Percentiles rank a stretch among this genome's conserved stretches.
phyloP scores from a whole-genome alignment of 2,797 vertebrate genomes.

The Smutsia gigantea region DNA sequence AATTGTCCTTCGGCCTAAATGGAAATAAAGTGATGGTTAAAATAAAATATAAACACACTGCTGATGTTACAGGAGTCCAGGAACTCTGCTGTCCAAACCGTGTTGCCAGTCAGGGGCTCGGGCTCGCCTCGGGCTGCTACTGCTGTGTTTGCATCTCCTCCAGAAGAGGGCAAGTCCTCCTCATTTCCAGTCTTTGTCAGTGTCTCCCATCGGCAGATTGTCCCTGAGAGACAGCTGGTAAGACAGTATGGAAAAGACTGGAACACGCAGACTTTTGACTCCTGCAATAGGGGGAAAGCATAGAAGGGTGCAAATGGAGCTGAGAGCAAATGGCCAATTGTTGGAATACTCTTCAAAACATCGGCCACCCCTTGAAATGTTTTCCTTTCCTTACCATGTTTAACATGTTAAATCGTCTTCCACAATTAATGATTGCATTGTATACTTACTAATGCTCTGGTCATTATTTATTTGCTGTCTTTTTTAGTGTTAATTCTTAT shows the following conservation, averaged over 20 bases:
- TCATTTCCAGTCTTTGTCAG: neutral
- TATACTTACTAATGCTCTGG: neutral
- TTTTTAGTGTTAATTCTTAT: slow-evolving; percentile 4
- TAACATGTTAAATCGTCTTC: neutral
- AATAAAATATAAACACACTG: slow-evolving; percentile 4
- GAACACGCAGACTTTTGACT: neutral
- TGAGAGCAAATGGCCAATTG: neutral
- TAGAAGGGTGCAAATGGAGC: neutral
- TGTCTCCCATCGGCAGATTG: neutral
- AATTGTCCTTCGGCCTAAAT: slow-evolving; percentile 73
- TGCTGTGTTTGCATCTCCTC: neutral
- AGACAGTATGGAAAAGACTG: neutral
- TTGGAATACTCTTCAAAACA: neutral
- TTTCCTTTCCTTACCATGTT: neutral
- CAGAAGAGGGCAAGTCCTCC: neutral
- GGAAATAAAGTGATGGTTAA: slow-evolving; percentile 81
- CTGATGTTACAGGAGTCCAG: neutral
- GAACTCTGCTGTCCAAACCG: neutral
- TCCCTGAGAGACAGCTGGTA: neutral
- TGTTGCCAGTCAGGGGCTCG: neutral
- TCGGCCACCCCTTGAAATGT: neutral
- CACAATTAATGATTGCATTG: neutral
- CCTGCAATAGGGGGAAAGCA: neutral
- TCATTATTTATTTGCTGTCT: neutral
- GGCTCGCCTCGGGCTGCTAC: neutral